Conservation (phyloP, 2,797 vertebrate species). For the Adelosebastes latens region DNA sequence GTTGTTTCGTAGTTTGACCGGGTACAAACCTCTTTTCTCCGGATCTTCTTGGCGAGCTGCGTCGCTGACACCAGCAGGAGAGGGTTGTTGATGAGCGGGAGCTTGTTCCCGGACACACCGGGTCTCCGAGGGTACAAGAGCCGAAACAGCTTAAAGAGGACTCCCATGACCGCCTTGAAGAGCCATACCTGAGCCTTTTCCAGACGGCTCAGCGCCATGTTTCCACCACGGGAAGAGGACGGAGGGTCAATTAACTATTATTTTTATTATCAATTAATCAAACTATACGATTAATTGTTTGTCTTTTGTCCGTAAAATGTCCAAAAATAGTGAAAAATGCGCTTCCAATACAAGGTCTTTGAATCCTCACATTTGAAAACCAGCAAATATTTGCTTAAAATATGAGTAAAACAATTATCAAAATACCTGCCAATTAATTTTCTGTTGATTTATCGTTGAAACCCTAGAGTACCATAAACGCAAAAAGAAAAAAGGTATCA, state of each 20-base stretch:
- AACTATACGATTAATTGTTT: no score
- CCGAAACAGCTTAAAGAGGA: slow-evolving; percentile 50
- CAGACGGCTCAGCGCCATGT: slow-evolving; percentile 64
- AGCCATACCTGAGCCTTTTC: slow-evolving; percentile 57
- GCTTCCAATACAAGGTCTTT: no score
- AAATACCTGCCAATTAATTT: no score
- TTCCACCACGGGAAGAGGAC: not conserved
- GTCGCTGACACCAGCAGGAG: slow-evolving; percentile 73
- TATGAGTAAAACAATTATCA: no score
- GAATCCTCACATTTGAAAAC: no score
- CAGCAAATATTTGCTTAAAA: no score
- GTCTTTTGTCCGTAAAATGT: no score
- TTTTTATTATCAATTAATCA: no score
- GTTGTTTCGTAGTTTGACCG: not conserved
- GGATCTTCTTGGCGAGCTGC: slow-evolving; percentile 80
- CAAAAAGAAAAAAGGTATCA: not conserved
- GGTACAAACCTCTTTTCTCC: slow-evolving; percentile 77
- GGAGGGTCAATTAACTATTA: not conserved
- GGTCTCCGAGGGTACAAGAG: slow-evolving; percentile 47
- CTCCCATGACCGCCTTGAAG: slow-evolving; percentile 5
- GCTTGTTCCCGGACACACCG: slow-evolving; percentile 27
- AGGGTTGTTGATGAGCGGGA: slow-evolving; percentile 65
- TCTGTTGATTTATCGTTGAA: no score
- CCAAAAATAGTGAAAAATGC: no score
- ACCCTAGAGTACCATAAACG: no score